Conservation (phyloP, 2,797 vertebrate species). For the Coregonus ussuriensis region DNA sequence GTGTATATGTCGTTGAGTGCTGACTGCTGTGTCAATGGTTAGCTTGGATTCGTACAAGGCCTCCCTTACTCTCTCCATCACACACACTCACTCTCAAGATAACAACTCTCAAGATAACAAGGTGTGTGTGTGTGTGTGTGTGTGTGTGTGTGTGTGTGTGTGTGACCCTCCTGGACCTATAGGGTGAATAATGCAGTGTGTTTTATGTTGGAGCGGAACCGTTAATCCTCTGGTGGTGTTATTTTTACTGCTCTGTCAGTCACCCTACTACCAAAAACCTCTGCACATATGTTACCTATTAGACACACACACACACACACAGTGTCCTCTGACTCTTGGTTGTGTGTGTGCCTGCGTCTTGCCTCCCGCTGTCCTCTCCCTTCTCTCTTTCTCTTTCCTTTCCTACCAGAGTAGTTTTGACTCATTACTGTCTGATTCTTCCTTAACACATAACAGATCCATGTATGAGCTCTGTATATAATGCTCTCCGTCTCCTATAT, state of each 20-base stretch:
- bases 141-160: conserved; percentile 13
- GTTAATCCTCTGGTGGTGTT: conserved; percentile 12
- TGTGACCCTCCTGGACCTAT: conserved; percentile 4
- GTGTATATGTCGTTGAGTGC: conserved; percentile 13
- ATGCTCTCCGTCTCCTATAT: conserved; percentile 31
- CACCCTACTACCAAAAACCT: conserved; percentile 40
- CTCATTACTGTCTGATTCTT: not conserved
- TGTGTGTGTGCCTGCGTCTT: conserved; percentile 23
- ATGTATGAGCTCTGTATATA: conserved; percentile 30
- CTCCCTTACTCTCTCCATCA: conserved; percentile 19
- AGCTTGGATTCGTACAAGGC: conserved; percentile 33
- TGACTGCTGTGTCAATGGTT: not conserved
- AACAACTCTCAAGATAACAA: conserved; percentile 6
- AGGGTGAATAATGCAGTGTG: conserved; percentile 13
- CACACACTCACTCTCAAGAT: not conserved
- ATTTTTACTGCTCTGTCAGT: conserved; percentile 37
- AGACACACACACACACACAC: conserved; percentile 28
- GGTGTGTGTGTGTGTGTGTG: not conserved
- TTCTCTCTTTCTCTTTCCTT: not conserved
- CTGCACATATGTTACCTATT: conserved; percentile 60
- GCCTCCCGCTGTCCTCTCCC: not conserved
- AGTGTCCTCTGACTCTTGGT: conserved; percentile 12
- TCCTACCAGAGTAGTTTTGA: not conserved
- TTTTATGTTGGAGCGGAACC: conserved; percentile 29
- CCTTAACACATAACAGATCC: not conserved